Percentiles rank a stretch among this genome's conserved stretches.
Conservation (phyloP, 1,140 invertebrate genomes). For the Helicoverpa armigera region DNA sequence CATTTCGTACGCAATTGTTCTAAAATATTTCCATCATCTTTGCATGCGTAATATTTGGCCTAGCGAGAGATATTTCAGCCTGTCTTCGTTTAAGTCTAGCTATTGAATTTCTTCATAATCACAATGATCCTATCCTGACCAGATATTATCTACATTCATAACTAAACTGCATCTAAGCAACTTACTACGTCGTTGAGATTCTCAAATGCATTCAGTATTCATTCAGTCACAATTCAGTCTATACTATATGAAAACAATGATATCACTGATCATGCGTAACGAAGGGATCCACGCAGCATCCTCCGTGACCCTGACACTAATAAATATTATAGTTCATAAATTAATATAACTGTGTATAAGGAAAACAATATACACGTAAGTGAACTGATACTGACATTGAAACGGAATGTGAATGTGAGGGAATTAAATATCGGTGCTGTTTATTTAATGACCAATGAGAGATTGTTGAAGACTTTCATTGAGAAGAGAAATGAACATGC, state of each 20-base stretch:
- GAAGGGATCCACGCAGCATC: neutral
- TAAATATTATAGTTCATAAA: constrained; percentile 23
- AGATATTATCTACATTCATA: too few relatives aligned
- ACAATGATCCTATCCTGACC: too few relatives aligned
- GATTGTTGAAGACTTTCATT: neutral
- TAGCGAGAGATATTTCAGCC: neutral
- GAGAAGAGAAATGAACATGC: neutral
- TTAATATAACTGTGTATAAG: constrained; percentile 7
- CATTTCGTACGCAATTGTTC: constrained; percentile 15
- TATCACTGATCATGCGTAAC: neutral
- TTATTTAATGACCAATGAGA: neutral
- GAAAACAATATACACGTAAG: neutral
- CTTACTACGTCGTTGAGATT: too few relatives aligned
- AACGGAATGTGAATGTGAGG: neutral
- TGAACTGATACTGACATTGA: constrained; percentile 11
- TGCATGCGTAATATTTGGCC: neutral
- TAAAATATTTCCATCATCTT: constrained; percentile 4
- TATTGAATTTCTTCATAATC: too few relatives aligned
- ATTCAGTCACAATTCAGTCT: neutral
- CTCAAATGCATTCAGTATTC: neutral
- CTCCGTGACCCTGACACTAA: constrained; percentile 21
- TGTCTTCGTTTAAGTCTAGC: neutral
- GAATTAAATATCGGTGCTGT: neutral
- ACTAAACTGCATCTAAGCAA: too few relatives aligned
- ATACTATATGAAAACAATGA: neutral